phyloP scores from a whole-genome alignment of 2,888 invertebrate genomes.

The Hylaea fasciaria region DNA sequence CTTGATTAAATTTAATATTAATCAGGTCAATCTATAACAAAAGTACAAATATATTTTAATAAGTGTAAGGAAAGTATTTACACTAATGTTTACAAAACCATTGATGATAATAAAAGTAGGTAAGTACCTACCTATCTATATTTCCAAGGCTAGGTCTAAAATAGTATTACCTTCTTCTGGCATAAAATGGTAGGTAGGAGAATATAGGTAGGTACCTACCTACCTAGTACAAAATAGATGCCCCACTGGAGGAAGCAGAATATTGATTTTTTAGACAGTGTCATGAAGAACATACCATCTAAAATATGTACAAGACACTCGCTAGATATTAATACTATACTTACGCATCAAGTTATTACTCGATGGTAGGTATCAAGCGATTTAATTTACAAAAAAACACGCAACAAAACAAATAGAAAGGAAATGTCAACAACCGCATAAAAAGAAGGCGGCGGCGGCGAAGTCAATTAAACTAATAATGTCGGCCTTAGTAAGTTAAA shows the following conservation, averaged over 20 bases:
- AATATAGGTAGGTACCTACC: not conserved
- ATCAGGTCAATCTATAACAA: conserved; percentile 56
- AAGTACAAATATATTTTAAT: conserved; percentile 11
- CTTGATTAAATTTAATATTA: conserved; percentile 54
- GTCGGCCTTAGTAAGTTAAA: not conserved
- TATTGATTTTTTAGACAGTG: not conserved
- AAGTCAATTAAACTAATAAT: conserved; percentile 53
- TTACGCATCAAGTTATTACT: too few species aligned
- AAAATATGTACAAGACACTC: too few species aligned
- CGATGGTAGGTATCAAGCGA: too few species aligned
- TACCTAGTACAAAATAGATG: too few species aligned
- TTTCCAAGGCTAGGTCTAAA: too few species aligned
- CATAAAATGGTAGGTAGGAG: not conserved
- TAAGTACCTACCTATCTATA: too few species aligned
- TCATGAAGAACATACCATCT: too few species aligned
- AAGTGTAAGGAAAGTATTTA: not conserved
- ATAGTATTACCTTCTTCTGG: too few species aligned
- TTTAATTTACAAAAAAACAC: conserved; percentile 1
- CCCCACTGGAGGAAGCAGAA: too few species aligned
- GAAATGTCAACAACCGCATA: conserved; percentile 61
- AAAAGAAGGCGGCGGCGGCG: conserved; percentile 43
- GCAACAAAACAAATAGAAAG: conserved; percentile 49
- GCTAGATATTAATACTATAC: too few species aligned
- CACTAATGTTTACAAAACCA: not conserved
- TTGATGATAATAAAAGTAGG: not conserved